Base-by-base conservation (phyloP, 2,888 invertebrate species). In the Amitus sp. region DNA sequence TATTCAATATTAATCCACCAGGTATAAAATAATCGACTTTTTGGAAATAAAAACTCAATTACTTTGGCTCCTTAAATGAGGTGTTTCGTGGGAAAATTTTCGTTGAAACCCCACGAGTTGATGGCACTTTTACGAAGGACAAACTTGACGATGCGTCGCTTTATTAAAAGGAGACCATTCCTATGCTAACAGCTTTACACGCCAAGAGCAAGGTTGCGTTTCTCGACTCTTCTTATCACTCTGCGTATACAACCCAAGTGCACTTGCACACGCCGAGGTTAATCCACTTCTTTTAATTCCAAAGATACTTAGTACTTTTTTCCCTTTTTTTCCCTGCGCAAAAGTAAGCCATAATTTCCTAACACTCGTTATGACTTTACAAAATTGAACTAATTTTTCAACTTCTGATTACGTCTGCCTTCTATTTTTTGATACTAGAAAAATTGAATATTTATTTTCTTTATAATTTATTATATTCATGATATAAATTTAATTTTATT, bases 131-230 rank as follows among this genome's bases (percentile, higher is more conserved):
- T 57, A 61, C 65, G 52, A 76, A 75, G 73, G 78, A 75, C 77
- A 77, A 76, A 79, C 76, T 77, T 73, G 72, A 79, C 78, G 76
- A 79, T 77, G 73, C 76, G 73, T 76, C 74, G 75, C 79, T 80
- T 72, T 70, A 73, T 73, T 74, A 60, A 62, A 64, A 71, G 73
- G 65, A 69, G 67, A 74, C 78, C 75, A 78, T 80, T 80, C 72
- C 78, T 77, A 78, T 80, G 77, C 78, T 79, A 80, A 78, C 78
- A 74, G 74, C 66, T 72, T 73, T 72, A 72, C 72, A 69, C 70
- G 72, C 73, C 76, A 74, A 78, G 73, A 73, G 72, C 73, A 74
- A 67, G 70, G 66, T 66, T 54, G 66, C 62, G 37, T 65, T 55
- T 55, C 64, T 60, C 55, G 60, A 47, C 54, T 53, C 56, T 60